Evolutionary conservation across 2,113 vertebrate species (phyloP).

Genomic region (Erinaceus europaeus): DNA sequence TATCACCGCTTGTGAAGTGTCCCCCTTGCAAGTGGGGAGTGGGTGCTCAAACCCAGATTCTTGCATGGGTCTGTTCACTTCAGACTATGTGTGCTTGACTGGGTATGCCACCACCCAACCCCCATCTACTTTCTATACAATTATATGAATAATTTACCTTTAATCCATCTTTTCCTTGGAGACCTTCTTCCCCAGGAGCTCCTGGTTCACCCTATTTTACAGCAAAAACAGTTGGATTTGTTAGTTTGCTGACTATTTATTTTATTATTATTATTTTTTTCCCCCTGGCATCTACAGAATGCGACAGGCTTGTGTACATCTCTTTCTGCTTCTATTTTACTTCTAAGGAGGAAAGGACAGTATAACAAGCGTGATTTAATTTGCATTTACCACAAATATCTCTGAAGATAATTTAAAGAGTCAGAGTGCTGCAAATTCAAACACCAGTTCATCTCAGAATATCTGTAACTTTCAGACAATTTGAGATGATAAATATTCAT

Average conservation of each 20-base stretch:
- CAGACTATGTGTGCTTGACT: too few relatives aligned
- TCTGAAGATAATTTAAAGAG: slow-evolving; percentile 9
- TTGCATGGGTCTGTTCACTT: too few relatives aligned
- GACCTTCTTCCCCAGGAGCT: slow-evolving; percentile 92
- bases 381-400: background rate
- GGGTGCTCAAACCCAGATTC: too few relatives aligned
- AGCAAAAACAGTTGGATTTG: slow-evolving; percentile 41
- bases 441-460: background rate
- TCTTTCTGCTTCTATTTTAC: background rate
- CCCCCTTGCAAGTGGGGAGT: too few relatives aligned
- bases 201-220: slow-evolving; percentile 90
- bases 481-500: background rate
- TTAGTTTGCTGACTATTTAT: background rate
- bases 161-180: slow-evolving; percentile 93
- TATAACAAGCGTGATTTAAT: slow-evolving; percentile 8
- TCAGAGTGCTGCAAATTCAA: slow-evolving; percentile 19
- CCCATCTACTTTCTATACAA: background rate
- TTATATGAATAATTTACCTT: slow-evolving; percentile 86
- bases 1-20: too few relatives aligned
- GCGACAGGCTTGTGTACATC: background rate
- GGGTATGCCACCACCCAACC: too few relatives aligned
- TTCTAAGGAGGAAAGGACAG: background rate
- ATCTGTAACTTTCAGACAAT: background rate
- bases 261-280: background rate
- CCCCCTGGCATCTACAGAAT: background rate